phyloP scores from a whole-genome alignment of 2,113 vertebrate genomes.

The Takifugu bimaculatus region DNA sequence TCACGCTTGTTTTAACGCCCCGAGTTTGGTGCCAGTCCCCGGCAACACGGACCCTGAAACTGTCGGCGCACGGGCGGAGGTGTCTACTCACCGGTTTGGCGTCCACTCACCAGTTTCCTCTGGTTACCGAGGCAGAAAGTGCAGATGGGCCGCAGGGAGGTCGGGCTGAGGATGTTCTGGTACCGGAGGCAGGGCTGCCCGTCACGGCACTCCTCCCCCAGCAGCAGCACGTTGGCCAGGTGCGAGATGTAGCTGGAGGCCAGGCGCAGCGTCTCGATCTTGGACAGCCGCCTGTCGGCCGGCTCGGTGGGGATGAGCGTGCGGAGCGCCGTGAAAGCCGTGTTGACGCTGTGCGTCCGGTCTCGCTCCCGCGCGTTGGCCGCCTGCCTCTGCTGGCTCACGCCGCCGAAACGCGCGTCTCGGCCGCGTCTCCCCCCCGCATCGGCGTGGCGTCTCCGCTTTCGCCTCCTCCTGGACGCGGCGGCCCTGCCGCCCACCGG shows the following conservation, averaged over 20 bases:
- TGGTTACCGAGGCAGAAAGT: conserved; percentile 90
- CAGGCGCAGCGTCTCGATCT: conserved; percentile 88
- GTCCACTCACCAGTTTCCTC: conserved; percentile 79
- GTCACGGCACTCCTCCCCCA: conserved; percentile 73
- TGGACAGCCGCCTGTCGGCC: conserved; percentile 84
- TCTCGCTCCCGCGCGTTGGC: conserved; percentile 88
- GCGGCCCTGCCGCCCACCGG: too few species aligned
- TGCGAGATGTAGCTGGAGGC: conserved; percentile 88
- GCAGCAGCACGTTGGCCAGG: conserved; percentile 82
- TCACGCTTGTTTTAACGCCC: too few species aligned
- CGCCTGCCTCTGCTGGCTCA: conserved; percentile 80
- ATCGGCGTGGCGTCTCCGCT: background rate
- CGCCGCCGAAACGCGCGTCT: conserved; percentile 46
- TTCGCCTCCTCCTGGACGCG: background rate
- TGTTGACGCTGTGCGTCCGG: conserved; percentile 87
- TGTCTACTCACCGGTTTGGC: background rate
- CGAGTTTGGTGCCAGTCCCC: too few species aligned
- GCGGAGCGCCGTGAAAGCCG: conserved; percentile 84
- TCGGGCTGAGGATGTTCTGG: conserved; percentile 60
- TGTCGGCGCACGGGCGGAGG: too few species aligned
- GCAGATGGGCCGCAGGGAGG: conserved; percentile 80
- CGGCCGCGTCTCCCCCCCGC: conserved; percentile 15
- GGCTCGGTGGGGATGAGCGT: conserved; percentile 87
- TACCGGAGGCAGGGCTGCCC: conserved; percentile 78
- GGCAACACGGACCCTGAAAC: too few species aligned